Evolutionary conservation across 1,140 invertebrate species (phyloP).

Genomic region (Pseudoatta argentina): DNA sequence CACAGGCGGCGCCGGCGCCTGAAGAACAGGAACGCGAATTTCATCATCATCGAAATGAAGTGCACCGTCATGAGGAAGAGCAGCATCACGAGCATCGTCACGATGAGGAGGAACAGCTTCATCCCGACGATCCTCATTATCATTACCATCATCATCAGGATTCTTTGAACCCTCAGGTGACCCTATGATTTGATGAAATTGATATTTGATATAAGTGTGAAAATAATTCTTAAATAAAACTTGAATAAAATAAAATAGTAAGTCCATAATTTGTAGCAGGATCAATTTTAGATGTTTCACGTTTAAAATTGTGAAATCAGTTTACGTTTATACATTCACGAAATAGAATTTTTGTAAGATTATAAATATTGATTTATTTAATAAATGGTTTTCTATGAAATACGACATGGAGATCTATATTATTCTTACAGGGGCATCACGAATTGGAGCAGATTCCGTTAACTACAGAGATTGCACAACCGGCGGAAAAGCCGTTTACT

Average conservation of each 20-base stretch:
- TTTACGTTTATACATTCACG: not conserved
- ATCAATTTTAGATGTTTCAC: not conserved
- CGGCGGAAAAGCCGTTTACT: slow-evolving; percentile 60
- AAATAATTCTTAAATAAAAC: not conserved
- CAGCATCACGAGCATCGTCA: slow-evolving; percentile 27
- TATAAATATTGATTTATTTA: not conserved
- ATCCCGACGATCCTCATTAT: slow-evolving; percentile 13
- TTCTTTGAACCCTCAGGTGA: slow-evolving; percentile 45
- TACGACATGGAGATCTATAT: not conserved
- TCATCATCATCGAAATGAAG: slow-evolving; percentile 45
- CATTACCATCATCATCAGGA: slow-evolving; percentile 42
- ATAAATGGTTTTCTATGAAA: not conserved
- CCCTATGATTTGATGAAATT: not conserved
- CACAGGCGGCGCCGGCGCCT: slow-evolving; percentile 75
- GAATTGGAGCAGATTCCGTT: slow-evolving; percentile 52
- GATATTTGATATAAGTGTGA: not conserved
- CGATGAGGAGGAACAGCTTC: slow-evolving; percentile 39
- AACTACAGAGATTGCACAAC: slow-evolving; percentile 59
- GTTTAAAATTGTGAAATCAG: not conserved
- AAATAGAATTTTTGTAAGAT: not conserved
- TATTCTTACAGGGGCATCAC: slow-evolving; percentile 34
- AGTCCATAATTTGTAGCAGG: not conserved
- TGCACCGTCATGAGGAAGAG: slow-evolving; percentile 34
- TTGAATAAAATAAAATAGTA: not conserved
- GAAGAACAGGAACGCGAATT: slow-evolving; percentile 47